Conservation (phyloP, 2,797 vertebrate genomes). For the Acestrorhynchus altus region DNA sequence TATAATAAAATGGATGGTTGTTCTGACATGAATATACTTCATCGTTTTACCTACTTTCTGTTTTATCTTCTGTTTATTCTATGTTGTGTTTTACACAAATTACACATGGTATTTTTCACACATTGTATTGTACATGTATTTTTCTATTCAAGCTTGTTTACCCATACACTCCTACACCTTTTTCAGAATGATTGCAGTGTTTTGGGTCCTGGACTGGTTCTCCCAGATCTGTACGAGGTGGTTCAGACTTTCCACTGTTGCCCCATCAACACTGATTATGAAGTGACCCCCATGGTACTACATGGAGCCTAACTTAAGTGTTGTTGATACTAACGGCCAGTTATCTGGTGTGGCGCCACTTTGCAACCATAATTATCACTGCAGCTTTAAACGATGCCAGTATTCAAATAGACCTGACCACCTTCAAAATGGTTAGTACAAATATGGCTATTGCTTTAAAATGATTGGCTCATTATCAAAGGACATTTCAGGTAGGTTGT, state of each 20-base stretch:
- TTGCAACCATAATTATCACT: background rate
- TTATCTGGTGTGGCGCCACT: background rate
- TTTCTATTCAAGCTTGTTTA: background rate
- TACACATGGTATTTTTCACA: too few species aligned
- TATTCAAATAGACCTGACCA: background rate
- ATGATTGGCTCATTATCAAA: too few species aligned
- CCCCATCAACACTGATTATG: background rate
- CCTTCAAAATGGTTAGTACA: background rate
- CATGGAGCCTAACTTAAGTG: background rate
- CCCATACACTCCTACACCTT: too few species aligned
- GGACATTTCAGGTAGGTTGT: background rate
- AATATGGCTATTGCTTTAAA: background rate
- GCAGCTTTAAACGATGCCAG: background rate
- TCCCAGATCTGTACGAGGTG: background rate
- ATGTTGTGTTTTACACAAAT: too few species aligned
- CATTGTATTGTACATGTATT: too few species aligned
- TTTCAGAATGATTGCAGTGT: background rate
- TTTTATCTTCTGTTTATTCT: too few species aligned
- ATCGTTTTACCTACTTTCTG: too few species aligned
- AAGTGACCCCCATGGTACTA: background rate
- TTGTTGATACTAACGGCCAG: background rate
- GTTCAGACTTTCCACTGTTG: slow-evolving; percentile 19
- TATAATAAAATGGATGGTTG: too few species aligned
- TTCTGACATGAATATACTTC: background rate
- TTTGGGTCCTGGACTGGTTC: slow-evolving; percentile 12